Base-by-base conservation (phyloP, 1,140 invertebrate species). In the Agrilus planipennis region DNA sequence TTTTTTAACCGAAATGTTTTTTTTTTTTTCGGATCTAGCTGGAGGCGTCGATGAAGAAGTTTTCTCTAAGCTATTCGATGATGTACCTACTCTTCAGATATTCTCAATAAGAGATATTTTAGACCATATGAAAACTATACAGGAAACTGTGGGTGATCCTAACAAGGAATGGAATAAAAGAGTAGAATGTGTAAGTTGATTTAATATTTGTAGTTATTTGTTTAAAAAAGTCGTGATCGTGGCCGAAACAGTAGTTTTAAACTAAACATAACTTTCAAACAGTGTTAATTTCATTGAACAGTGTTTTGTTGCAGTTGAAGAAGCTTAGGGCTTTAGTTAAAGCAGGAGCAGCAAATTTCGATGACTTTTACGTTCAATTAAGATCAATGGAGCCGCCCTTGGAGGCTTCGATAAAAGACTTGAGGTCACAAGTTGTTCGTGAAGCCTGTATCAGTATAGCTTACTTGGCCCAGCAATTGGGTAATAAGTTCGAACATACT, bases 381-480 rank as follows among this genome's bases (percentile, higher is more conserved):
- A 80, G 87, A 53, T 75, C 72, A 40, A 57, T 93, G 29, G 89
- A 92, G 41, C 69, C 80, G 41, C 69, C 87, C 9, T 84, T 97
- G 52, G 75, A 89, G 38, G 71, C 76, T 14, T 81, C 86, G 36
- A 76, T 91, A 42, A 90, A 87, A 67, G 93, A 97, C 69, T 69
- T 97, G 2, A 71, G 93, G 54, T 92, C 80, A 46, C 72, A 74
- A 68, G 87, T 96, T 39, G 89, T 91, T 0, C 71, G 93, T 42
- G 94, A 98, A 64, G 87, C 86, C 0, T 96, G 91, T 61, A 88
- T 97, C 32, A 90, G 91, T 1, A 77, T 97, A 42, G 89, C 91
- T 17, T 94, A 80, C 68, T 73, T 94, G 61, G 82, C 89, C 32
- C 85, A 90, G 62, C 74, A 77, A 23, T 54, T 96, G 29, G 79